phyloP scores from a whole-genome alignment of 1,140 invertebrate species.

The Drosophila sproati region DNA sequence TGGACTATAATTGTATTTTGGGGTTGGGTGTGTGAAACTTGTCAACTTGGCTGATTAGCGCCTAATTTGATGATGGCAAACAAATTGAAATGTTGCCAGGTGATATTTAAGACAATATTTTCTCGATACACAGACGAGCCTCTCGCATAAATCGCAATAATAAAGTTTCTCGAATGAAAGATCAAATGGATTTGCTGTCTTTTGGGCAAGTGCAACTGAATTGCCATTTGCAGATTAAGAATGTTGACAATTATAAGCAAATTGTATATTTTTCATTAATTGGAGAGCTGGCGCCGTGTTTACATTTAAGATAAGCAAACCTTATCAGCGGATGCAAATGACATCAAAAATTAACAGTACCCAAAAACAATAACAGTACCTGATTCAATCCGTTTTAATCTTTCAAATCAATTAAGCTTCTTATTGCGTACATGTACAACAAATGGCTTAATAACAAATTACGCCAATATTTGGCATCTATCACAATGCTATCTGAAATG shows the following conservation, averaged over 20 bases:
- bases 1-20: conserved; percentile 43
- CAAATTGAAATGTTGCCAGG: conserved; percentile 2
- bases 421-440: too few species aligned
- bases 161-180: neutral
- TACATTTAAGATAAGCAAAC: conserved; percentile 63
- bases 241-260: conserved; percentile 12
- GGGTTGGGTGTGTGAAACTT: conserved; percentile 35
- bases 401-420: too few species aligned
- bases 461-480: neutral
- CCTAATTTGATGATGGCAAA: conserved; percentile 31
- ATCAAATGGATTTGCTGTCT: neutral
- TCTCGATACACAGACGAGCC: conserved; percentile 42
- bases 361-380: neutral
- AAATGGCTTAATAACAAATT: neutral
- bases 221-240: conserved; percentile 39
- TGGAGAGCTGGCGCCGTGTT: conserved; percentile 10
- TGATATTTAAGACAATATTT: conserved; percentile 10
- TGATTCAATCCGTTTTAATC: too few species aligned
- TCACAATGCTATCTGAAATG: neutral
- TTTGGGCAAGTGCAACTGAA: conserved; percentile 39
- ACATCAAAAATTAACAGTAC: conserved; percentile 2
- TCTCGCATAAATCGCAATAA: conserved; percentile 16
- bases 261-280: conserved; percentile 50
- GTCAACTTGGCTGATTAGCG: conserved; percentile 50
- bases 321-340: conserved; percentile 51